phyloP scores from a whole-genome alignment of 2,888 invertebrate species.

The Nemoura dubitans region DNA sequence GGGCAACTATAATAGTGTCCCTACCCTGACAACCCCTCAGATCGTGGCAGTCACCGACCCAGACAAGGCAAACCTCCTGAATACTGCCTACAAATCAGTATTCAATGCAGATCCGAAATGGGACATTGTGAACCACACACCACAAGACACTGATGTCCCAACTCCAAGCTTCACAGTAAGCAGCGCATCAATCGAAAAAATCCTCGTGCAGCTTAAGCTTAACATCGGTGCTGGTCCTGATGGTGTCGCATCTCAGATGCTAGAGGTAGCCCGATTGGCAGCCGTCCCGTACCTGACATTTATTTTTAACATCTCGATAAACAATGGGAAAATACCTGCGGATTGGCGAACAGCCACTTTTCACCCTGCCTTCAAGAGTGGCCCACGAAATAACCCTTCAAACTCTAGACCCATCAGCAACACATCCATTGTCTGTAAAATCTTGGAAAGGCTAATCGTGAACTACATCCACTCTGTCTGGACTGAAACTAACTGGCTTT shows the following conservation, averaged over 20 bases:
- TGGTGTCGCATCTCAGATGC: neutral
- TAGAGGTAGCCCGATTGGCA: neutral
- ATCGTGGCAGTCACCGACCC: neutral
- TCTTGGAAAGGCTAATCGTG: no score
- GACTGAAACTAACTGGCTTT: no score
- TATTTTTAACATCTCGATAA: neutral
- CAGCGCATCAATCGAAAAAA: neutral
- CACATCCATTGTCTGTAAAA: no score
- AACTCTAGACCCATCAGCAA: no score
- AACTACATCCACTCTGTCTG: no score
- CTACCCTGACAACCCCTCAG: neutral
- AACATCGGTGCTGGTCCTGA: neutral
- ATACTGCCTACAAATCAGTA: neutral
- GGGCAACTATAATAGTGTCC: neutral
- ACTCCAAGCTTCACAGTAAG: neutral
- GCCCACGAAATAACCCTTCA: no score
- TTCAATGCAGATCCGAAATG: neutral
- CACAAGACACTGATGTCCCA: neutral
- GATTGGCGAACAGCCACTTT: neutral
- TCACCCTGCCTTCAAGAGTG: neutral
- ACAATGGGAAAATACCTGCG: neutral
- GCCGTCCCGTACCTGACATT: neutral
- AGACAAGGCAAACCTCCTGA: neutral
- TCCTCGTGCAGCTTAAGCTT: neutral
- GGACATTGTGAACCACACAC: neutral